Conservation (phyloP, 2,797 vertebrate genomes). For the Poecilia picta region DNA sequence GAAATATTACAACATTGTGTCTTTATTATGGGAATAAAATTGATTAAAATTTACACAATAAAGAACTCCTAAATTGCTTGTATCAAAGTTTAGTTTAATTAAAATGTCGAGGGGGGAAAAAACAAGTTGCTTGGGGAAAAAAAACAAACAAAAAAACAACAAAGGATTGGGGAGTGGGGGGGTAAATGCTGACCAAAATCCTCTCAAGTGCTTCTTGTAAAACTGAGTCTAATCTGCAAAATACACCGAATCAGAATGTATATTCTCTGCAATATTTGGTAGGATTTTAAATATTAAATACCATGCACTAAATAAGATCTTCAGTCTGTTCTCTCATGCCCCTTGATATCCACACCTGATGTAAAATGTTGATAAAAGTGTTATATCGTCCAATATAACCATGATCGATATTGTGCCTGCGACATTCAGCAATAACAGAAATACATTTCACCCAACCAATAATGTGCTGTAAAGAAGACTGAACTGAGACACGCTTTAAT, state of each 20-base stretch:
- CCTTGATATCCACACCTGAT: background rate
- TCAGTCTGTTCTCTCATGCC: background rate
- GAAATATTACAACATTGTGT: background rate
- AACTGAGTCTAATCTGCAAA: background rate
- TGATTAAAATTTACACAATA: background rate
- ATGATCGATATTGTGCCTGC: background rate
- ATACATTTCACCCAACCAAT: background rate
- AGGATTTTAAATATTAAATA: background rate
- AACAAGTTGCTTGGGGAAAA: background rate
- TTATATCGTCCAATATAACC: background rate
- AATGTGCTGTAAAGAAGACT: background rate
- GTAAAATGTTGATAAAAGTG: background rate
- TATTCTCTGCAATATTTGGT: background rate
- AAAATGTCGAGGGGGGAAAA: background rate
- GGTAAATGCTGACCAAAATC: background rate
- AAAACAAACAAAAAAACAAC: accelerated
- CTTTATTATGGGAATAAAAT: background rate
- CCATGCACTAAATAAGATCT: background rate
- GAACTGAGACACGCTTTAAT: background rate
- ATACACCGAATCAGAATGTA: background rate
- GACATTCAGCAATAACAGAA: background rate
- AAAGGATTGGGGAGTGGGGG: no score
- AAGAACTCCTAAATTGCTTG: background rate
- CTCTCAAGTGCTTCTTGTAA: background rate
- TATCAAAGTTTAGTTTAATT: background rate